These are phyloP conservation scores for Rhopalosiphum nymphaeae DNA, from an alignment of 2,888 invertebrate genomes.

Conservation along the genomic window DNA sequence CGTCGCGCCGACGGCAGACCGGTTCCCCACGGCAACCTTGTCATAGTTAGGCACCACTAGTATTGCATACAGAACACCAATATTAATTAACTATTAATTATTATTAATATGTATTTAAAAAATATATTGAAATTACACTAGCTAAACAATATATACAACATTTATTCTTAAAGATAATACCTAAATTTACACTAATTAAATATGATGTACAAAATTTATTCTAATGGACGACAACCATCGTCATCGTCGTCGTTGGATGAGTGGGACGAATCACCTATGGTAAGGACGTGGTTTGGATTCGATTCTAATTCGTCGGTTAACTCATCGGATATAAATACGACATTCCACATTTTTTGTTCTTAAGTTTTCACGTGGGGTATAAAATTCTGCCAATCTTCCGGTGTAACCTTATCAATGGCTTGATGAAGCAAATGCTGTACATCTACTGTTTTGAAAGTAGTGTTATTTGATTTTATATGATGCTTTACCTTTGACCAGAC, in stretches of 20 bases:
- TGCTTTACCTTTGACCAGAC: background rate
- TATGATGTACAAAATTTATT: background rate
- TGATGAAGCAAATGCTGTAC: too few relatives aligned
- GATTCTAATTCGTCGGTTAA: background rate
- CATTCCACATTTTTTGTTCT: background rate
- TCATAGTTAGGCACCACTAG: background rate
- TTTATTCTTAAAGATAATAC: too few relatives aligned
- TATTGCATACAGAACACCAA: conserved; percentile 7
- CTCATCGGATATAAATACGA: background rate
- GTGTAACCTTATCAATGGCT: too few relatives aligned
- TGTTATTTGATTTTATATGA: background rate
- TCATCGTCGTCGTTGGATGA: background rate
- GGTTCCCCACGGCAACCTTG: background rate
- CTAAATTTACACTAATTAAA: too few relatives aligned
- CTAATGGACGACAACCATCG: conserved; percentile 1
- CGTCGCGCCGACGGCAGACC: background rate
- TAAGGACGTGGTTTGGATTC: background rate
- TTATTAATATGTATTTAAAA: background rate
- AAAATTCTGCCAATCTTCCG: too few relatives aligned
- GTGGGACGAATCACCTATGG: background rate
- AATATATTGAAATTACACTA: background rate
- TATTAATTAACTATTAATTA: background rate
- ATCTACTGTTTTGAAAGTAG: background rate
- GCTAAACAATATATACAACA: background rate
- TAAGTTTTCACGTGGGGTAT: background rate